Evolutionary conservation across 2,113 vertebrate genomes (phyloP), one percentile per base, ranked within the genome.

Genomic region (Ctenodactylus gundi): DNA sequence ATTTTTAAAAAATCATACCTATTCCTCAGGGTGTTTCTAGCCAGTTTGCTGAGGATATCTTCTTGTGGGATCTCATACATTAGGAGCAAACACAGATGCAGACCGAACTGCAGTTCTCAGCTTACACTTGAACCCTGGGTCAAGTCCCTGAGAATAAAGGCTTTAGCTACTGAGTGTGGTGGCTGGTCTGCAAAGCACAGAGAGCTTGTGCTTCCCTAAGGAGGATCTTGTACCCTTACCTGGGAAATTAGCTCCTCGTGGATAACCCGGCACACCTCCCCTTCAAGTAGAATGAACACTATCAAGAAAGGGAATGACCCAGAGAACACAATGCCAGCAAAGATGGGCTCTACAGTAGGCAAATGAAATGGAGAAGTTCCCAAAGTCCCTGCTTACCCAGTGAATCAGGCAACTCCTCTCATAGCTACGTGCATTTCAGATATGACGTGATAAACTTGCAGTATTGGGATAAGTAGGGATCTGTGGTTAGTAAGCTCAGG

Each of bases 401-500:
- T 25, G 46, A 18, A 31, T 75, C 68, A 73, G 27, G 62, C 3
- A 46, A 4, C 65, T 41, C 5, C 0, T 1, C 31, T 57, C 18
- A 31, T 0, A 68, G 18, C 11, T 15, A 31, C 21, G 31, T 34
- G 4, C 39, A n/a, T n/a, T n/a, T n/a, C n/a, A n/a, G 46, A 31
- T 17, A 29, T 2, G 1, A 41, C 0, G 17, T 34, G 34, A 31
- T 65, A 62, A 51, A 17, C 55, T 10, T 36, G 44, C 7, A 21
- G 20, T 36, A 8, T 0, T 6, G 23, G 27, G 8, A 9, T n/a
- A 20, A 73, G 70, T 7, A 15, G 46, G 27, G 39, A 84, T 1
- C 18, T 3, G 5, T 6, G 1, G n/a, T n/a, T n/a, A n/a, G 15
- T 55, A 65, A 80, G 23, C n/a, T 31, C 0, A 5, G 2, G 4